A percentile compares a stretch with the other conserved stretches of the same genome.
These are phyloP conservation scores for Platyrinchus mystaceus DNA, from an alignment of 2,797 vertebrate genomes.

Conservation along the genomic window DNA sequence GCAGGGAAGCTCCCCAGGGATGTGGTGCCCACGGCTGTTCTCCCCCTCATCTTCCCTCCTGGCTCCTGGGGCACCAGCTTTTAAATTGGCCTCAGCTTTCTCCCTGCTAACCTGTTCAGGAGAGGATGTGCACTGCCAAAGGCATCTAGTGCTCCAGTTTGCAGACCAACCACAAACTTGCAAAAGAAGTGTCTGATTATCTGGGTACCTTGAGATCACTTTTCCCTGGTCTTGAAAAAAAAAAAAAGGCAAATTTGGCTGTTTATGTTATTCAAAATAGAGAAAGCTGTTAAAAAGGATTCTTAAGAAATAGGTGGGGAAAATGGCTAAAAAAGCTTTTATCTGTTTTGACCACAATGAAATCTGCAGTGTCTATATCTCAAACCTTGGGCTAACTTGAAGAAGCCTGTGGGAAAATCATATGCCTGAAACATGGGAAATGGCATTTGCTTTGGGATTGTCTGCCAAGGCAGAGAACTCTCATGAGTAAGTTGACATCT, in stretches of 20 bases:
- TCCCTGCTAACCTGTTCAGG: not conserved
- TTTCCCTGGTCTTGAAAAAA: not conserved
- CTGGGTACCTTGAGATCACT: not conserved
- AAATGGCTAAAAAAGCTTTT: not conserved
- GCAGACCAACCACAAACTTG: not conserved
- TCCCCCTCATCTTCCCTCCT: not conserved
- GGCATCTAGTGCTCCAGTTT: not conserved
- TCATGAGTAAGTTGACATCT: rapidly evolving
- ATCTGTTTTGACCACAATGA: not conserved
- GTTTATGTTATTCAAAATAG: not conserved
- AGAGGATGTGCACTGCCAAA: not conserved
- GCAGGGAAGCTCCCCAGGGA: not conserved
- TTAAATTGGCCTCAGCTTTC: not conserved
- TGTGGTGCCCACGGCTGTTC: not conserved
- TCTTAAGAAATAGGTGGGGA: not conserved
- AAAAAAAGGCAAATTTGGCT: not conserved
- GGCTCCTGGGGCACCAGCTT: not conserved
- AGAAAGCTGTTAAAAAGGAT: not conserved
- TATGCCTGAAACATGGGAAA: not conserved
- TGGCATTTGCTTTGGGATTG: not conserved
- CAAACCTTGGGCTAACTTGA: not conserved
- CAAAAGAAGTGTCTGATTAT: not conserved
- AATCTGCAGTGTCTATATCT: not conserved
- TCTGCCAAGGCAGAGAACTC: not conserved
- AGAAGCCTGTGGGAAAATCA: not conserved